Evolutionary conservation across 2,888 invertebrate species (phyloP), one percentile per base, ranked within the genome.

Genomic region (Agriopis leucophaearia): DNA sequence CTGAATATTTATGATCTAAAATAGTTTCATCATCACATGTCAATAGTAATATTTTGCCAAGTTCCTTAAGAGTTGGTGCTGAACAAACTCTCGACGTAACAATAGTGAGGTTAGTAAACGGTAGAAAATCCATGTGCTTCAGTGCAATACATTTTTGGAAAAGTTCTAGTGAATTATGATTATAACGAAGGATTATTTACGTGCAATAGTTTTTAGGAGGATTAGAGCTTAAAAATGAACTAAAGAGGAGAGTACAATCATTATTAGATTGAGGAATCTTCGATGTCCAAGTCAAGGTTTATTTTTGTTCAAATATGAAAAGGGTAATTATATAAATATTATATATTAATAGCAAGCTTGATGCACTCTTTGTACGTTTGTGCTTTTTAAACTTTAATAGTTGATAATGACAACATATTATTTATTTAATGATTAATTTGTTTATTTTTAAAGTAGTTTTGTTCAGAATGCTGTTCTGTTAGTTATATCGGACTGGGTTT

Each of bases 401-500:
- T 66, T 58, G 27, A 64, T 40, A 63, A 73, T 66, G 58, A 42
- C 64, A 40, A 56, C 57, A 71, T 52, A n/a, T 61, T 74, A 74
- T 75, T 75, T 72, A 73, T 73, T 72, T 66, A 63, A 18, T 51
- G 50, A 38, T 54, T 58, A 69, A 68, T 66, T 27, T 16, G 63
- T 67, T 71, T 69, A 68, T 63, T 73, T 66, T 56, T 66, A 63
- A 60, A 57, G 27, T 71, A 60, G 55, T 66, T 64, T 70, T 66
- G 44, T 57, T 64, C 48, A 58, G 61, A 57, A 67, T 15, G 27
- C 48, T 74, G 67, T 73, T 76, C 72, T 73, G 72, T 65, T 40
- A 68, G 61, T 52, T 71, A 69, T 69, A 72, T 66, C 61, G 61
- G 75, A 78, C 76, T 77, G 81, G 79, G 79, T 76, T 75, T 75